A percentile compares a stretch with the other conserved stretches of the same genome.
Evolutionary conservation across 2,888 invertebrate genomes (phyloP).

Genomic region (Timema cristinae): DNA sequence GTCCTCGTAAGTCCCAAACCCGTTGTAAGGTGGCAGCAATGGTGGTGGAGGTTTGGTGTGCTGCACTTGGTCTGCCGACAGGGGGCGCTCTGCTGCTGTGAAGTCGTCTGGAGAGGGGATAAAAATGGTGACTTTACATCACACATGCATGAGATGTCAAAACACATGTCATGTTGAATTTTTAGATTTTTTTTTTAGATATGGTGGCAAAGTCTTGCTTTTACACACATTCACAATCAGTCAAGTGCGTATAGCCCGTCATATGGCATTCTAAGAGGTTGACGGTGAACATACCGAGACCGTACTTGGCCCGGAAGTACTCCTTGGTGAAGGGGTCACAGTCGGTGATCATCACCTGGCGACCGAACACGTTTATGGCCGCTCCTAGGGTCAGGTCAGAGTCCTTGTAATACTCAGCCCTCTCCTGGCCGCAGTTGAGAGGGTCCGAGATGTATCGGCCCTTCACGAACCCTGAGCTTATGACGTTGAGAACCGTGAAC

Average conservation of each 20-base stretch:
- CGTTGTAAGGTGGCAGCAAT: conserved; percentile 81
- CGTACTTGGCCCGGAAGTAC: conserved; percentile 71
- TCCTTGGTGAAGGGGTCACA: conserved; percentile 83
- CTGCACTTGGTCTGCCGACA: conserved; percentile 33
- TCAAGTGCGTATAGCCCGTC: too few species aligned
- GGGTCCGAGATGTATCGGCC: conserved; percentile 57
- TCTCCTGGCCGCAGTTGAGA: conserved; percentile 49
- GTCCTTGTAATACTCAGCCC: conserved; percentile 47
- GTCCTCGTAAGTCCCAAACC: conserved; percentile 85
- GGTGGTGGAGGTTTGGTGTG: conserved; percentile 42
- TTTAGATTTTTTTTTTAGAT: too few species aligned
- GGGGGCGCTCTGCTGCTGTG: conserved; percentile 45
- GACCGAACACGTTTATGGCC: conserved; percentile 74
- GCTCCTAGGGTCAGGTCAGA: conserved; percentile 79
- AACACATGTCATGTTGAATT: too few species aligned
- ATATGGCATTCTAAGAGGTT: too few species aligned
- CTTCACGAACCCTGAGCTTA: conserved; percentile 47
- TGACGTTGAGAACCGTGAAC: conserved; percentile 57
- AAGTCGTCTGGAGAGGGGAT: conserved; percentile 56
- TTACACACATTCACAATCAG: too few species aligned
- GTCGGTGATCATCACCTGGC: conserved; percentile 73
- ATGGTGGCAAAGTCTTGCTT: too few species aligned
- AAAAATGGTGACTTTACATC: too few species aligned
- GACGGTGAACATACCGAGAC: conserved; percentile 49
- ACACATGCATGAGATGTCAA: too few species aligned